Base-by-base conservation (phyloP, 1,140 invertebrate genomes). In the Heliothis virescens region DNA sequence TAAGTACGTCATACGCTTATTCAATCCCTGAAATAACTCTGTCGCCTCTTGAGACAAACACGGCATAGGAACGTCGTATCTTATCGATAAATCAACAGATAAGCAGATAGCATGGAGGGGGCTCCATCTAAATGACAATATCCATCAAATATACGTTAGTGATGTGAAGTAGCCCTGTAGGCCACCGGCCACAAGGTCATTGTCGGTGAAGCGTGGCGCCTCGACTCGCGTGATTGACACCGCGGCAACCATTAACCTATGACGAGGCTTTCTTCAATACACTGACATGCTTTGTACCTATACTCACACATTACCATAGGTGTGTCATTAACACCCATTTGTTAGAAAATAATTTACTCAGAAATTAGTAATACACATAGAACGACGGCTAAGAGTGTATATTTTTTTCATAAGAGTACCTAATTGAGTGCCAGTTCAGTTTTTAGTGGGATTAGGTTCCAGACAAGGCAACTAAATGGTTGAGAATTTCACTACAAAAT, bases 181-280 rank as follows among this genome's bases (percentile, higher is more conserved):
- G 29, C 59, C 73, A 50, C 55, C 55, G 26, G 50, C 29, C 72
- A 53, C 88, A 91, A 90, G 90, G 90, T 91, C 90, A 90, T 26
- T 89, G 85, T 82, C 84, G 74, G 48, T 29, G 53, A 13, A 52
- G 34, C 55, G 57, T 16, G 53, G 57, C 13, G 10, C n/a, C 41
- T 29, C 82, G 57, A 74, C 69, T 74, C 72, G 82, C 82, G 79
- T 90, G 87, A 88, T 88, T 86, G 85, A 85, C 84, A 82, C 78
- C 69, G 50, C 60, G 34, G 65, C 72, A 57, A 65, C 67, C 77
- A 80, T 85, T 81, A 83, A 67, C 57, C 77, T 82, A 82, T 79
- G 67, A 79, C 48, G 67, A 60, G 47, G 53, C 57, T 16, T 74
- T 74, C 72, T 74, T 47, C 55, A 74, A 74, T 75, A 60, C n/a